Base-by-base conservation (phyloP, 2,113 vertebrate species). In the Ahaetulla prasina region DNA sequence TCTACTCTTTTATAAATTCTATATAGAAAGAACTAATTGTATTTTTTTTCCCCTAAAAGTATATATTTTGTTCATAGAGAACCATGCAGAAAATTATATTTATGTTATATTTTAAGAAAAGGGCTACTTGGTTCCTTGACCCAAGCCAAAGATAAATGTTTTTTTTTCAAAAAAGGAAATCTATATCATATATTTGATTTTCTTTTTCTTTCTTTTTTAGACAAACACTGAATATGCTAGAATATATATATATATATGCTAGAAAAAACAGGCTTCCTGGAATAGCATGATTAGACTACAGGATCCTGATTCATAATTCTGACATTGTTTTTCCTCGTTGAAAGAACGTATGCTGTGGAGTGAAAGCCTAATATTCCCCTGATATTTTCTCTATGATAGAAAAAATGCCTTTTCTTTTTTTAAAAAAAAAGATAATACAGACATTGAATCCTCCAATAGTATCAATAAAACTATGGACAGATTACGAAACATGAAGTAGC, bases 1-100 rank as follows among this genome's bases (percentile, higher is more conserved):
- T 94, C 93, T 3, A 0, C 45, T 94, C 85, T 57, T 84, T 95
- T 95, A 49, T 92, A 74, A 94, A 86, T 47, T 85, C 80, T 92
- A 91, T 85, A 87, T 90, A 63, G 92, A 54, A 95, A 95, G 90
- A 23, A 86, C 1, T 85, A 49, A 23, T 92, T 90, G 45, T 95
- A 53, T 90, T 94, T 93, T 91, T 96, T 22, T 10, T 1, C n/a
- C n/a, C n/a, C n/a, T 23, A 93, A 68, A 47, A 16, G 4, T 11
- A 57, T 93, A 54, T 63, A 86, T 88, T 49, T 87, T 84, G 88
- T 0, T 85, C 49, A 39, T 88, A 14, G 55, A 89, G 39, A 45
- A 52, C 57, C 53, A 30, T 18, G 9, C 89, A 43, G 30, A 80
- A 92, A 93, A 94, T 47, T n/a, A n/a, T n/a, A 93, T 7, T 6